Conservation (phyloP, 2,113 vertebrate genomes). For the Acanthochromis polyacanthus region DNA sequence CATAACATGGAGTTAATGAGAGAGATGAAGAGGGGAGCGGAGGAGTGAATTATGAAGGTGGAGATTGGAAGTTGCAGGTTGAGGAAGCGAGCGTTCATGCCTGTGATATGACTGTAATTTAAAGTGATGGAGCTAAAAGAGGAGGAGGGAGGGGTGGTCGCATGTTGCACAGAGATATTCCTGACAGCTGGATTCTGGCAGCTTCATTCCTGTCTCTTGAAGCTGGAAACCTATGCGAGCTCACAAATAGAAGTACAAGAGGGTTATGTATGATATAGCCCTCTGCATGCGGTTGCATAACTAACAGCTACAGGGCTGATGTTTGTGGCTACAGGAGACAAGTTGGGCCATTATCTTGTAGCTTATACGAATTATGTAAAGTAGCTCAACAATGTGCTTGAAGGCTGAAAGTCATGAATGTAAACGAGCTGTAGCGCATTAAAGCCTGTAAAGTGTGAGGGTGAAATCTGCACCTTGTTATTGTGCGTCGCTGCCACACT, state of each 20-base stretch:
- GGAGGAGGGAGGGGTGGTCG: constrained; percentile 67
- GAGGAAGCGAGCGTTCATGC: constrained; percentile 45
- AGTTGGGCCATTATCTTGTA: constrained; percentile 19
- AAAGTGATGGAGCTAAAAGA: constrained; percentile 76
- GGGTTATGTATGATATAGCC: background rate
- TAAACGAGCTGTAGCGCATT: background rate
- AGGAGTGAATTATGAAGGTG: constrained; percentile 19
- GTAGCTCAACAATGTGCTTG: constrained; percentile 6
- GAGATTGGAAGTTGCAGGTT: constrained; percentile 34
- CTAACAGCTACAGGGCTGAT: constrained; percentile 21
- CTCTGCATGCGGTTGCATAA: constrained; percentile 39
- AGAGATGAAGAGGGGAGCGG: constrained; percentile 22
- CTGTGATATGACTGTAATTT: constrained; percentile 73
- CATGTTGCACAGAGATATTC: constrained; percentile 69
- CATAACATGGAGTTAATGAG: constrained; percentile 40
- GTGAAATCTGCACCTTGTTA: constrained; percentile 4
- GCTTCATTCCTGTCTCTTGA: constrained; percentile 38
- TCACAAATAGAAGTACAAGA: constrained; percentile 7
- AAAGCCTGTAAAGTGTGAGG: constrained; percentile 15
- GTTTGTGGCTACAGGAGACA: constrained; percentile 1
- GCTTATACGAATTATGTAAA: constrained; percentile 48
- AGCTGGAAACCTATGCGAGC: constrained; percentile 30
- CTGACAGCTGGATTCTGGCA: constrained; percentile 59
- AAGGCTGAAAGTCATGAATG: background rate
- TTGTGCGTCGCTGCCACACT: constrained; percentile 4